Evolutionary conservation across 2,888 invertebrate genomes (phyloP).

Genomic region (Drosophila neotestacea): DNA sequence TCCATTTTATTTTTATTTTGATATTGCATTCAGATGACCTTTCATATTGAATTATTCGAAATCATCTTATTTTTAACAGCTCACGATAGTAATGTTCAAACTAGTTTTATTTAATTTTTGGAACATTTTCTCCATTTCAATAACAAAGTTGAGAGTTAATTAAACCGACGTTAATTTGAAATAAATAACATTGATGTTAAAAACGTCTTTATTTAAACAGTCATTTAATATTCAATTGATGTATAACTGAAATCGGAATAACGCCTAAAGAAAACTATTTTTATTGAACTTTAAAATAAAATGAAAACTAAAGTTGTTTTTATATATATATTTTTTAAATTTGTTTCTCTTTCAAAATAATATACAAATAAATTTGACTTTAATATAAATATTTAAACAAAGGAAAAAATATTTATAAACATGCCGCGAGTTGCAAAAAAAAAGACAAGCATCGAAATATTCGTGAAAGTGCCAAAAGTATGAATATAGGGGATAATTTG

Average conservation of each 20-base stretch:
- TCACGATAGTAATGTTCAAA: no score
- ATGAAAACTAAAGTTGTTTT: neutral
- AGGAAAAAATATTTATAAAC: no score
- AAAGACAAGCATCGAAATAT: neutral
- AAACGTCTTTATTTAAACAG: neutral
- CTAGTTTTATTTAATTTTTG: no score
- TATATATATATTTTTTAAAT: neutral
- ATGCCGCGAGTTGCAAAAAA: neutral
- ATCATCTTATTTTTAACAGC: no score
- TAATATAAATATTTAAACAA: neutral
- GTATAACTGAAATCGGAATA: neutral
- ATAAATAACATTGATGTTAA: neutral
- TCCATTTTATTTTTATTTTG: no score
- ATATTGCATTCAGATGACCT: no score
- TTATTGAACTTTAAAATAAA: neutral
- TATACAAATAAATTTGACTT: neutral
- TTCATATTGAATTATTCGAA: no score
- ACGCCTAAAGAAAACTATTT: neutral
- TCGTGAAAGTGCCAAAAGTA: neutral
- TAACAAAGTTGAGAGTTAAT: no score
- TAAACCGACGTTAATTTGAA: neutral
- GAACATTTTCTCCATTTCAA: no score
- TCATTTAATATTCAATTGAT: neutral
- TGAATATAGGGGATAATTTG: slow-evolving; percentile 27
- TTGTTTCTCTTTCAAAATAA: neutral